These are phyloP conservation scores for Drosophila burlai DNA, from an alignment of 1,140 invertebrate species.

Conservation along the genomic window DNA sequence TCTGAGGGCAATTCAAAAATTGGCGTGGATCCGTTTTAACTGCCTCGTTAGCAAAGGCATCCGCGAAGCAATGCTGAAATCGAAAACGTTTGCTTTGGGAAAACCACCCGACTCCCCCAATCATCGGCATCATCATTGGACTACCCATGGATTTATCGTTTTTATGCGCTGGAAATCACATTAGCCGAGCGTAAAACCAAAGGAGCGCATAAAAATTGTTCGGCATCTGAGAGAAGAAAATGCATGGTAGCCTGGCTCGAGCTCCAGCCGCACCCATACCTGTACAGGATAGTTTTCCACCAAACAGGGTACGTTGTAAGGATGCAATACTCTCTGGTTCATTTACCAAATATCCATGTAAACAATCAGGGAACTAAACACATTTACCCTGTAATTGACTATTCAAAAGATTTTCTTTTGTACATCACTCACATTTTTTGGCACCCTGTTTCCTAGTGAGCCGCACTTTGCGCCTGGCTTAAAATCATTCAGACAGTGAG, in stretches of 20 bases:
- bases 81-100: slow-evolving; percentile 26
- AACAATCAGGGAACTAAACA: no score
- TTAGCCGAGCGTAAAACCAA: slow-evolving; percentile 73
- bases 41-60: slow-evolving; percentile 65
- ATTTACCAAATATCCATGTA: not conserved
- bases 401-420: not conserved
- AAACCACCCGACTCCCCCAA: not conserved
- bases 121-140: slow-evolving; percentile 39
- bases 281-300: slow-evolving; percentile 14
- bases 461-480: slow-evolving; percentile 33
- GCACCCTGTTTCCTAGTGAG: slow-evolving; percentile 22
- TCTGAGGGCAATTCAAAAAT: slow-evolving; percentile 39
- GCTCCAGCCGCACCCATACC: slow-evolving; percentile 8
- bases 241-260: slow-evolving; percentile 40
- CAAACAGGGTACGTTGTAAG: slow-evolving; percentile 39
- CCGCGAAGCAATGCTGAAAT: slow-evolving; percentile 62
- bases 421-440: not conserved
- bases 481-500: slow-evolving; percentile 34
- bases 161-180: slow-evolving; percentile 80
- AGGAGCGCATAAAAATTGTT: slow-evolving; percentile 65
- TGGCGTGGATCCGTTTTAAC: slow-evolving; percentile 57
- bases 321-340: not conserved
- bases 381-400: no score
- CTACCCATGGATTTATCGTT: slow-evolving; percentile 72
- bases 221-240: slow-evolving; percentile 42